Evolutionary conservation across 1,140 invertebrate species (phyloP), one percentile per base, ranked within the genome.

Genomic region (Zaprionus taronus): DNA sequence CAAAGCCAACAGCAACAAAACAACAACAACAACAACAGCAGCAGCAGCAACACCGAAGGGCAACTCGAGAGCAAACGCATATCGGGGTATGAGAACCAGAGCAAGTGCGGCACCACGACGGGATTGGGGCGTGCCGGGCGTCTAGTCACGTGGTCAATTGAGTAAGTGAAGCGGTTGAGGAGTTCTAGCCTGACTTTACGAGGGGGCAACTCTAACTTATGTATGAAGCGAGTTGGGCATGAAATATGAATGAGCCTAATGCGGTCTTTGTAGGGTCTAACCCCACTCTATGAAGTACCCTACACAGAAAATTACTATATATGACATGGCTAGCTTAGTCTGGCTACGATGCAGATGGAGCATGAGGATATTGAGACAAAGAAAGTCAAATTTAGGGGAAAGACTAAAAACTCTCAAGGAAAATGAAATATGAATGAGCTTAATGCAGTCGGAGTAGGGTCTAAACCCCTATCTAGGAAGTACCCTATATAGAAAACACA

Each of bases 71-170:
- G 49, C 31, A 68, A 72, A 65, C 56, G 34, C 34, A 71, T 63
- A 63, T 58, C 64, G 63, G 47, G 65, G 81, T 66, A 49, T 65
- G 80, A 72, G 63, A 74, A 72, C 41, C 53, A 64, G 74, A 64
- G 67, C 67, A 80, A 84, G 64, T 78, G 82, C 75, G 71, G 34
- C 31, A 34, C n/a, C n/a, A 47, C 41, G 4, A 11, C 51, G 41
- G 77, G 69, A 83, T 62, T 68, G 79, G 56, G 62, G 17, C 61
- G 49, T 82, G 68, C 67, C 72, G 31, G 51, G 12, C 34, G 73
- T 66, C 73, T 63, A 71, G 81, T 83, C 81, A 71, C 68, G 51
- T 83, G 72, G 66, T 44, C 51, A 71, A 34, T 41, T 26, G 17
- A 57, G 65, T 15, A 68, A 28, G 38, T 65, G 28, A 51, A 71